These are phyloP conservation scores for Resseliella maxima DNA, from an alignment of 2,888 invertebrate genomes.

Conservation along the genomic window DNA sequence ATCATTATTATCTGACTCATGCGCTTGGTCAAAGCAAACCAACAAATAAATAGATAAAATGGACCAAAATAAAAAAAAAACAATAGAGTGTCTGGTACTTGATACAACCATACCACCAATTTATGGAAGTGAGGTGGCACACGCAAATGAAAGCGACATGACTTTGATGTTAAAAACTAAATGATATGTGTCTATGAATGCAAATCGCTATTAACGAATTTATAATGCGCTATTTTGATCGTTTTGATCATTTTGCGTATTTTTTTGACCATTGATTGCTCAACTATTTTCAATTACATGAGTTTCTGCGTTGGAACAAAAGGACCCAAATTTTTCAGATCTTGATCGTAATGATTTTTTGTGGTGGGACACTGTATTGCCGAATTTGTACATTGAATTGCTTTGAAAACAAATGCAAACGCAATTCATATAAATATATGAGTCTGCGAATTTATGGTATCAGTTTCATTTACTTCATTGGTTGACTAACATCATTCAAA, in stretches of 20 bases:
- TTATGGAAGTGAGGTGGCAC: not conserved
- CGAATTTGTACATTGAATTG: not conserved
- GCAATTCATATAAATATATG: not conserved
- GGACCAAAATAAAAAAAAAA: not conserved
- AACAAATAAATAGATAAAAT: not conserved
- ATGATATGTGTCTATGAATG: slow-evolving; percentile 5
- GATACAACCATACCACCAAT: not conserved
- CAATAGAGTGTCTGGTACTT: not conserved
- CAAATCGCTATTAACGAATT: not conserved
- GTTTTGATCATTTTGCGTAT: not conserved
- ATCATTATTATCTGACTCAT: slow-evolving; percentile 9
- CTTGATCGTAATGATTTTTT: not conserved
- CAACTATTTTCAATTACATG: not conserved
- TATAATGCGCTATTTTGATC: not conserved
- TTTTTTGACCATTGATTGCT: not conserved
- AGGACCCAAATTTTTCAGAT: not conserved
- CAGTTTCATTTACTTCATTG: slow-evolving; percentile 10
- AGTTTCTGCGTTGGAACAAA: slow-evolving; percentile 22
- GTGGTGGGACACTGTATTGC: slow-evolving; percentile 4
- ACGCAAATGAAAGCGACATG: slow-evolving; percentile 16
- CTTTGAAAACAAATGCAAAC: not conserved
- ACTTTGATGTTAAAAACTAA: slow-evolving; percentile 25
- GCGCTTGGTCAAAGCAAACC: too few relatives aligned
- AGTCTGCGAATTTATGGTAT: not conserved
- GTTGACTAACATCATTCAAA: not conserved